A percentile compares a stretch with the other conserved stretches of the same genome.
Conservation (phyloP, 2,888 invertebrate species). For the Netelia melanura region DNA sequence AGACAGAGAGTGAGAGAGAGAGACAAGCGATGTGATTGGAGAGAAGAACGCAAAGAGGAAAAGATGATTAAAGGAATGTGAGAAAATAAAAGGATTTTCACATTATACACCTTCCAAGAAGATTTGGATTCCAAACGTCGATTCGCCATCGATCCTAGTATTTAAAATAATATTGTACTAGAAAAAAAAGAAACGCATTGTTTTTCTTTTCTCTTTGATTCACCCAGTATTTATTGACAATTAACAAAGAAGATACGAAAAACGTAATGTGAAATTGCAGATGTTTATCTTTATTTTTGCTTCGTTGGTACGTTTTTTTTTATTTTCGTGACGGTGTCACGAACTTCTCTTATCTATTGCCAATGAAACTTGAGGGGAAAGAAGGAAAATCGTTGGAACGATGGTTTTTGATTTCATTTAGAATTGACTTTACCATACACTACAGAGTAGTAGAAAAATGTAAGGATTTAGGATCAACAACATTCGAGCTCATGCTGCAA, state of each 20-base stretch:
- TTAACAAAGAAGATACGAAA: slow-evolving; percentile 33
- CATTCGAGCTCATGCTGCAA: not conserved
- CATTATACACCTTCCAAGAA: slow-evolving; percentile 47
- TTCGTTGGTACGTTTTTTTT: not conserved
- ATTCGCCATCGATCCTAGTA: slow-evolving; percentile 46
- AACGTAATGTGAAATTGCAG: slow-evolving; percentile 2
- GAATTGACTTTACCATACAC: not conserved
- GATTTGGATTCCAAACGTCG: slow-evolving; percentile 36
- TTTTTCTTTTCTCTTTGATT: slow-evolving; percentile 58
- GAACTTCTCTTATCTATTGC: not conserved
- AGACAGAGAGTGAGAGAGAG: slow-evolving; percentile 37
- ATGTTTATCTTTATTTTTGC: slow-evolving; percentile 10
- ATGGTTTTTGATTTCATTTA: not conserved
- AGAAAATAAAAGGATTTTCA: slow-evolving; percentile 55
- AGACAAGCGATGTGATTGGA: slow-evolving; percentile 36
- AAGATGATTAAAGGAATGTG: slow-evolving; percentile 55
- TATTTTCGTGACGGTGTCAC: not conserved
- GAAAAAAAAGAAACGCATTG: slow-evolving; percentile 21
- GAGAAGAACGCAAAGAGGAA: slow-evolving; percentile 41
- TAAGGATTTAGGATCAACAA: not conserved
- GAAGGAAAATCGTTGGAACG: not conserved
- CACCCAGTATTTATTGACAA: slow-evolving; percentile 63
- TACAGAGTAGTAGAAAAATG: not conserved
- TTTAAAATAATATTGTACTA: slow-evolving; percentile 51
- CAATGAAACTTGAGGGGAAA: not conserved